Percentiles rank a stretch among this genome's conserved stretches.
phyloP scores from a whole-genome alignment of 2,797 vertebrate genomes.

The Bradypodion ventrale region DNA sequence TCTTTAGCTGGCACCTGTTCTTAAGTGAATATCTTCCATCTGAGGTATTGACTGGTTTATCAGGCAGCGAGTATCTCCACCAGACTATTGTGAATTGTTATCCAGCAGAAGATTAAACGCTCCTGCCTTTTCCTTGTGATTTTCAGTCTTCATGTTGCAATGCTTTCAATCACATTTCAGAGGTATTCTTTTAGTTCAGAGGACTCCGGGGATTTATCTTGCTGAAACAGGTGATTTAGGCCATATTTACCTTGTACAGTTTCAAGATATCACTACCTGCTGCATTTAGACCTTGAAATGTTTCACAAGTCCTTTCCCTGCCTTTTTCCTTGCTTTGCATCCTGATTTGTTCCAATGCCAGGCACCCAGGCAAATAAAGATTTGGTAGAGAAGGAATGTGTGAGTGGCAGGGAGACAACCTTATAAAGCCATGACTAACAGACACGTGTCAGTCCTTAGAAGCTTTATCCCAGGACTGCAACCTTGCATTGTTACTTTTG shows the following conservation, averaged over 20 bases:
- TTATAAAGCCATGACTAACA: neutral
- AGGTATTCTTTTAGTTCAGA: conserved; percentile 66
- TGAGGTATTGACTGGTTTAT: conserved; percentile 74
- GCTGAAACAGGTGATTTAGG: conserved; percentile 70
- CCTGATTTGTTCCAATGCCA: neutral
- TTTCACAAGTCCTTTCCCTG: conserved; percentile 39
- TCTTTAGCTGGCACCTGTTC: conserved; percentile 38
- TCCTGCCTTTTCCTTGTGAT: conserved; percentile 71
- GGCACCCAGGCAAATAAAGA: conserved; percentile 30
- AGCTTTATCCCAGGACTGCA: neutral
- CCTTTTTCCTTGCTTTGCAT: conserved; percentile 1
- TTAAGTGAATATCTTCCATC: conserved; percentile 62
- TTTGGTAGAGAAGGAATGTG: neutral
- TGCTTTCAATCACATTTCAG: conserved; percentile 77
- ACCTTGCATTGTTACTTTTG: conserved; percentile 21
- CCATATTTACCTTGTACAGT: conserved; percentile 60
- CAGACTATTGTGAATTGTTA: conserved; percentile 74
- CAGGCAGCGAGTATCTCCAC: conserved; percentile 70
- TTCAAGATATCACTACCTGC: conserved; percentile 60
- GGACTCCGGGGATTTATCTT: conserved; percentile 69
- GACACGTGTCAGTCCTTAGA: conserved; percentile 41
- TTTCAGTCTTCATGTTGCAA: conserved; percentile 70
- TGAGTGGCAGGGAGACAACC: neutral
- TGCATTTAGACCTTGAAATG: conserved; percentile 51
- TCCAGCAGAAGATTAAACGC: conserved; percentile 72